Percentiles rank a stretch among this genome's conserved stretches.
Conservation (phyloP, 2,888 invertebrate genomes). For the Erebia ligea region DNA sequence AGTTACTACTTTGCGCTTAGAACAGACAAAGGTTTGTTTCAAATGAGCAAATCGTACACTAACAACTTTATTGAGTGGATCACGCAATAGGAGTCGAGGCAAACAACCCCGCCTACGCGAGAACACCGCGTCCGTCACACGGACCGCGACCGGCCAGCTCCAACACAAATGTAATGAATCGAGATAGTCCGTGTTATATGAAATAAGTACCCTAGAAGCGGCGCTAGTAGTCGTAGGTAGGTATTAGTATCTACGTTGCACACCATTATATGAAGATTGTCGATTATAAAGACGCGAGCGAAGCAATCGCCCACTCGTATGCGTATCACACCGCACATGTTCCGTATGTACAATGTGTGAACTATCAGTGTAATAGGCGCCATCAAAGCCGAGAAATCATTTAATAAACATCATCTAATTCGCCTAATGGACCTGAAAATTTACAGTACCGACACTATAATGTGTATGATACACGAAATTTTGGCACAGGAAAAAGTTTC, state of each 20-base stretch:
- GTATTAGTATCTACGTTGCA: neutral
- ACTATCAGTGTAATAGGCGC: conserved; percentile 42
- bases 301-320: conserved; percentile 42
- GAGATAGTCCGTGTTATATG: neutral
- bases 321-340: conserved; percentile 18
- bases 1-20: neutral
- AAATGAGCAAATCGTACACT: conserved; percentile 62
- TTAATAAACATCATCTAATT: conserved; percentile 41
- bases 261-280: no score
- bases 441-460: conserved; percentile 31
- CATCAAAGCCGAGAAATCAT: conserved; percentile 41
- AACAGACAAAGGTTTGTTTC: conserved; percentile 48
- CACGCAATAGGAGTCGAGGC: conserved; percentile 77
- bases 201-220: no score
- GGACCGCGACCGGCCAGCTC: conserved; percentile 42
- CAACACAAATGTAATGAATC: conserved; percentile 50
- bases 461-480: conserved; percentile 28
- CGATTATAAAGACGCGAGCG: conserved; percentile 34
- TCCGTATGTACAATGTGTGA: conserved; percentile 41
- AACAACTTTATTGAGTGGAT: conserved; percentile 73
- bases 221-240: neutral
- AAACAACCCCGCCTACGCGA: conserved; percentile 74
- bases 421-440: conserved; percentile 38
- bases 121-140: conserved; percentile 39
- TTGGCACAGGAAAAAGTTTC: conserved; percentile 43